Base-by-base conservation (phyloP, 2,113 vertebrate genomes). In the Neolamprologus sp. region DNA sequence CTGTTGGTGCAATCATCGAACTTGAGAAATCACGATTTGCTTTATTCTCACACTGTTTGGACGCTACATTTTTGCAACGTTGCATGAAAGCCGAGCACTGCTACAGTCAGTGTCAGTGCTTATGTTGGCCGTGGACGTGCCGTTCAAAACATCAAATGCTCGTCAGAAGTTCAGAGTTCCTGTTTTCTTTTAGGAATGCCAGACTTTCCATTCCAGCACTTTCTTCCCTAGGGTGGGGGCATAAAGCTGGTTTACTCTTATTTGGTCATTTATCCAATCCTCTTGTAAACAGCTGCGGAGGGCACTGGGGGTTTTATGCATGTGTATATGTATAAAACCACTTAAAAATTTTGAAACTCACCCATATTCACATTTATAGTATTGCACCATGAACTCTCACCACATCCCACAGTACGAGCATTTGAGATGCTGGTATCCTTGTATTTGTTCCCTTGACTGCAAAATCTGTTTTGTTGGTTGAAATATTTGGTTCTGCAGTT, bases 251-350 rank as follows among this genome's bases (percentile, higher is more conserved):
- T 95, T 94, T 95, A 94, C 92, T 95, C 93, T 92, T 95, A 95
- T 96, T 95, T 96, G 94, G 95, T 93, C 84, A 87, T 92, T 92
- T 84, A 95, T 93, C 89, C 86, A 81, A n/a, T 92, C 91, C 42
- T 89, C 88, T 78, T 93, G 88, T 95, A 96, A 96, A 96, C 95
- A 96, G 87, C 90, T 92, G 90, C 30, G 42, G 54, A 40, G 53
- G 86, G 85, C 87, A 87, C 84, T 42, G 17, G 42, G 23, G 23
- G 9, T 37, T 68, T 37, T 37, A 68, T 68, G 60, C 60, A 85
- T 81, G 86, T 65, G 14, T 57, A 84, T 16, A 21, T 89, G 78
- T 81, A 19, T 49, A 84, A 28, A 21, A 58, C 81, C 80, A 45
- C 55, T 81, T 83, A 60, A 71, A 93, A 82, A 13, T 33, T 16